Conservation (phyloP, 1,140 invertebrate genomes). For the Heliothis virescens region DNA sequence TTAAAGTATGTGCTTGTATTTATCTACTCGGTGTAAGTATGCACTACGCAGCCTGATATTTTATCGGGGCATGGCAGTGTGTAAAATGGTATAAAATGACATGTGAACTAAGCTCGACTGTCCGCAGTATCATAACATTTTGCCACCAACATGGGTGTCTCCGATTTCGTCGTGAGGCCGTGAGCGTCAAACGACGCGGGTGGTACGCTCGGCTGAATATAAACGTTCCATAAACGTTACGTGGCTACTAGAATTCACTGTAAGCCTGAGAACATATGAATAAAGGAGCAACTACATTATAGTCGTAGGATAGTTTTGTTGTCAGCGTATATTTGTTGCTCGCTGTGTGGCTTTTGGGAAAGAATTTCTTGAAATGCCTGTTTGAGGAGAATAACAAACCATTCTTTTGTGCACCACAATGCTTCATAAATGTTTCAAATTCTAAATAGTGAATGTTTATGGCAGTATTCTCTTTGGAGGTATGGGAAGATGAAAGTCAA, state of each 20-base stretch:
- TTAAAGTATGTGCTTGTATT: conserved; percentile 56
- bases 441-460: too few relatives aligned
- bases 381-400: neutral
- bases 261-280: conserved; percentile 33
- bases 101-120: conserved; percentile 47
- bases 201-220: conserved; percentile 70
- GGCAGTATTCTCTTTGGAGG: neutral
- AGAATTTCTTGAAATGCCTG: neutral
- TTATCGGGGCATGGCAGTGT: conserved; percentile 33
- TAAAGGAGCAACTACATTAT: conserved; percentile 14
- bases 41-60: conserved; percentile 34
- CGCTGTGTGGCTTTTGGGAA: conserved; percentile 6
- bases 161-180: conserved; percentile 62
- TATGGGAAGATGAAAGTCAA: too few relatives aligned
- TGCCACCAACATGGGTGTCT: conserved; percentile 62
- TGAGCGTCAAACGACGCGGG: conserved; percentile 68
- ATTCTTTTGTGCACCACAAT: neutral
- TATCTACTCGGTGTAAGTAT: conserved; percentile 49
- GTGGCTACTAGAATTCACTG: conserved; percentile 57
- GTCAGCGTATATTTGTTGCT: conserved; percentile 24
- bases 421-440: too few relatives aligned
- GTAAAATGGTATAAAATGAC: conserved; percentile 39
- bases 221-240: conserved; percentile 69
- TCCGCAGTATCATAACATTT: conserved; percentile 55
- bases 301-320: conserved; percentile 28